Evolutionary conservation across 2,113 vertebrate genomes (phyloP), one percentile per base, ranked within the genome.

Genomic region (Cyanoderma ruficeps): DNA sequence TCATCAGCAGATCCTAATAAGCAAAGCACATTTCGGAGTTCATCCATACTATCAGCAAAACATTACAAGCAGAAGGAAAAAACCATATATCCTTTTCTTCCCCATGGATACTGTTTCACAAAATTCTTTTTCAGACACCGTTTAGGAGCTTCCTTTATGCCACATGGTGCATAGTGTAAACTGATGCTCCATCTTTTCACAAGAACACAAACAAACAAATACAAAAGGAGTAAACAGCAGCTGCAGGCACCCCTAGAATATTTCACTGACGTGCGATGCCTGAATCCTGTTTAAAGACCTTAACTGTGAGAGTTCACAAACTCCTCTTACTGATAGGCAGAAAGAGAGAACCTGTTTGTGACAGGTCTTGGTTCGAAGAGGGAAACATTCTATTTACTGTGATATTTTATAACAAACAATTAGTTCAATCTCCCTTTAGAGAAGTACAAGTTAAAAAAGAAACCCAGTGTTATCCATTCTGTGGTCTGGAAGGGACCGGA

Each of bases 171-270:
- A 10, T 21, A 39, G 42, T 19, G 47, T 55, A 90, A 83, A 69
- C 50, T 44, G 71, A 70, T 65, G 59, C 12, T 83, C 47, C 39
- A 44, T 71, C 78, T 69, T 95, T 88, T 64, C 78, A 44, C 55
- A 74, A 44, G 50, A 91, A 78, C 39, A 83, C 33, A 91, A 85
- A 56, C 37, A 91, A 87, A 89, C 49, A 90, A 82, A 93, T 50
- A 90, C 71, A 72, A 89, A 83, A 80, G 50, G 75, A 56, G n/a
- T 20, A 78, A 91, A 87, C n/a, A 95, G 71, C 60, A 89, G 75
- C 82, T 96, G 59, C 27, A 56, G 79, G 50, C 55, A 74, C 27
- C 67, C 35, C 13, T 44, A 31, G 4, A 47, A 24, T 25, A 25
- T 52, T 71, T 49, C 77, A 64, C 21, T 79, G 39, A 75, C 75